Base-by-base conservation (phyloP, 1,140 invertebrate genomes). In the Zaprionus nigranus region DNA sequence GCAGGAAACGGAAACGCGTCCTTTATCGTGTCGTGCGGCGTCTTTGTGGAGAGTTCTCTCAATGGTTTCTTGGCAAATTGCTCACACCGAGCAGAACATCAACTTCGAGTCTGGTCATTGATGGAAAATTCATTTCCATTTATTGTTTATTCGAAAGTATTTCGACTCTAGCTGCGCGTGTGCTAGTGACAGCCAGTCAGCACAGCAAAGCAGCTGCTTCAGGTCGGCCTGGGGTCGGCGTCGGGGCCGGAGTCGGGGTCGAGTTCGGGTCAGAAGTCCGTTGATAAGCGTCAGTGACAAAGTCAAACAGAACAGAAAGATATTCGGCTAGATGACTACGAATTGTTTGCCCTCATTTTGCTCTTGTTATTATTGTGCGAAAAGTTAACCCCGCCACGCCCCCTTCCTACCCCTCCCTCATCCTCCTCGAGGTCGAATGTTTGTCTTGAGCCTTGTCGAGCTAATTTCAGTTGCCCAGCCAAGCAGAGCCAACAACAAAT, bases 1-100 rank as follows among this genome's bases (percentile, higher is more conserved):
- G 40, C 83, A 86, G 82, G 82, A 85, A 85, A 85, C 82, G 82
- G 82, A 85, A 85, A 86, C 67, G 65, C 36, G 58, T 68, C 65
- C 65, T 69, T 68, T 74, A 11, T 54, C 61, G 61, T 69, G 63
- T 79, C 82, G 46, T 79, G 82, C 82, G 79, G 82, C 57, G 83
- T 30, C 82, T 71, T 86, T 85, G 53, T 72, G n/a, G 81, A 74
- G 78, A 84, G 66, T 70, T 65, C 28, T 60, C 49, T 85, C 82
- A 82, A 85, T 86, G 82, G 65, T 30, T 63, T 60, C 28, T 61
- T 64, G 58, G 80, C 56, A 72, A 75, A 69, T 73, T 78, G 30
- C 75, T 61, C 58, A 30, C 30, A 63, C 49, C 24, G 67, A 36
- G 54, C n/a, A 12, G 2, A 11, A 54, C 40, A n/a, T n/a, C 22